A percentile compares a stretch with the other conserved stretches of the same genome.
Evolutionary conservation across 2,888 invertebrate species (phyloP).

Genomic region (Agapostemon virescens): DNA sequence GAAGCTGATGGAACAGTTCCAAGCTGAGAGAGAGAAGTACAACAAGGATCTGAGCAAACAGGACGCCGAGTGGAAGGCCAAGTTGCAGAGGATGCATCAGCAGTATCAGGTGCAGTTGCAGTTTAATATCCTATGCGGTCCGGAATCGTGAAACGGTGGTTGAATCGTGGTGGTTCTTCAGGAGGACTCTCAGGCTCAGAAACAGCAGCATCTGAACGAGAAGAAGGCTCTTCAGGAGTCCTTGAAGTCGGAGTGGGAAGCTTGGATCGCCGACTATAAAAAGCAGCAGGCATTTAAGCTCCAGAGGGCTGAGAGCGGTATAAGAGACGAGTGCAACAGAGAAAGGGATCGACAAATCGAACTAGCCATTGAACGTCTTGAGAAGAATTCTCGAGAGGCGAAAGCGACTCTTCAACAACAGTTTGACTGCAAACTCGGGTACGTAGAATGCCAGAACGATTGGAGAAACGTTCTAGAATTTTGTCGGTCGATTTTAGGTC

Average conservation of each 20-base stretch:
- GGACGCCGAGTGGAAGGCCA: constrained; percentile 67
- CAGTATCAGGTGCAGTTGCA: constrained; percentile 66
- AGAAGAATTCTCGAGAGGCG: constrained; percentile 84
- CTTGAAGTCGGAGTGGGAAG: constrained; percentile 84
- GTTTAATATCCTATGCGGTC: neutral
- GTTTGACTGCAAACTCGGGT: constrained; percentile 81
- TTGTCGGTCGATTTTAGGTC: constrained; percentile 82
- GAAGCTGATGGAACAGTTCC: constrained; percentile 70
- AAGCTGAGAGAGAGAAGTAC: constrained; percentile 69
- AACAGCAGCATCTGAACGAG: constrained; percentile 79
- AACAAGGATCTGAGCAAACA: constrained; percentile 68
- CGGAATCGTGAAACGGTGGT: neutral
- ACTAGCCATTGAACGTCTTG: constrained; percentile 86
- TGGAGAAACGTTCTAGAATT: neutral
- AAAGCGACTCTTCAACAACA: constrained; percentile 83
- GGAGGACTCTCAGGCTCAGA: constrained; percentile 70
- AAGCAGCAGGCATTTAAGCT: constrained; percentile 84
- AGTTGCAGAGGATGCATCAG: constrained; percentile 61
- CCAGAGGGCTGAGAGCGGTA: constrained; percentile 85
- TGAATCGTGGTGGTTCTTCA: constrained; percentile 40
- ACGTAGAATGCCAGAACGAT: neutral
- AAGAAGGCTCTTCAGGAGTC: constrained; percentile 84
- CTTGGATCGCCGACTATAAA: constrained; percentile 84
- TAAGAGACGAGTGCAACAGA: constrained; percentile 86
- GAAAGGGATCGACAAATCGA: constrained; percentile 92